phyloP scores from a whole-genome alignment of 2,797 vertebrate species.

The Typhlichthys subterraneus region DNA sequence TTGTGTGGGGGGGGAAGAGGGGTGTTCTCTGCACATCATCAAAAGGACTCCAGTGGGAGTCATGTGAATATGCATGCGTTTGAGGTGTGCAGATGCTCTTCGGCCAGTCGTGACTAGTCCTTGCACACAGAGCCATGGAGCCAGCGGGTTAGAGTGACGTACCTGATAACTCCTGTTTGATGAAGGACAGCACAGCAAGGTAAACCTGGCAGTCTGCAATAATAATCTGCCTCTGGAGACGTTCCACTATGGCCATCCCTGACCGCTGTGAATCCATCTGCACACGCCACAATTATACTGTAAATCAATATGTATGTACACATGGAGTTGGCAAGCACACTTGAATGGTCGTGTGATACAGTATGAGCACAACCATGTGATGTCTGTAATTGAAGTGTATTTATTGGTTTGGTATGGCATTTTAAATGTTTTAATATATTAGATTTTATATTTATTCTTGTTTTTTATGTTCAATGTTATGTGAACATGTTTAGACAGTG shows the following conservation, averaged over 20 bases:
- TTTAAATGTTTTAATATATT: too few species aligned
- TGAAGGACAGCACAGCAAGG: conserved; percentile 94
- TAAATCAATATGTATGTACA: conserved; percentile 4
- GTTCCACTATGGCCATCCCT: conserved; percentile 82
- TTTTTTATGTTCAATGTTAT: too few species aligned
- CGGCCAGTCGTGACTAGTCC: background rate
- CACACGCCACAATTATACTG: conserved; percentile 25
- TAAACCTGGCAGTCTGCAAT: conserved; percentile 98
- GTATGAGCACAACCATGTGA: too few species aligned
- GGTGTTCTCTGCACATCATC: too few species aligned
- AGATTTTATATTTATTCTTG: too few species aligned
- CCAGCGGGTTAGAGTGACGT: background rate
- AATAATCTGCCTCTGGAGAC: conserved; percentile 97
- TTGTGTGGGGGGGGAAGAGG: too few species aligned
- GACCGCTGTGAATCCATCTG: conserved; percentile 90
- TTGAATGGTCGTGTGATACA: background rate
- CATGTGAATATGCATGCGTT: too few species aligned
- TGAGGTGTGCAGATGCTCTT: too few species aligned
- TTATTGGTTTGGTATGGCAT: too few species aligned
- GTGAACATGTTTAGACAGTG: too few species aligned
- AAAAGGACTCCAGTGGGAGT: too few species aligned
- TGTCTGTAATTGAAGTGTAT: too few species aligned
- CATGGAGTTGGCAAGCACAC: background rate
- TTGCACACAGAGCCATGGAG: background rate
- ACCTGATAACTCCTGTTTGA: conserved; percentile 98